Percentiles rank a stretch among this genome's conserved stretches.
phyloP scores from a whole-genome alignment of 2,888 invertebrate species.

The Julus scanicus region DNA sequence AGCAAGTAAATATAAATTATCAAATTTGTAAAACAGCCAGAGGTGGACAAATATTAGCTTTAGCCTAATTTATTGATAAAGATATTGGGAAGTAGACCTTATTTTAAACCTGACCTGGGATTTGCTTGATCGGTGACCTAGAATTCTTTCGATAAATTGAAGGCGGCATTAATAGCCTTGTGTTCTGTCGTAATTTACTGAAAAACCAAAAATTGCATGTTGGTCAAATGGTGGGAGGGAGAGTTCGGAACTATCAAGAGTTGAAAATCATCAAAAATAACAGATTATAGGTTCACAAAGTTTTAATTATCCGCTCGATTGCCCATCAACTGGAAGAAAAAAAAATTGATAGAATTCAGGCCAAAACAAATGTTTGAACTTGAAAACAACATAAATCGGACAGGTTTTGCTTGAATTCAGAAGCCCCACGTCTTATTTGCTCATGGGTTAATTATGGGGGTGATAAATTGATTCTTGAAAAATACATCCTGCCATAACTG shows the following conservation, averaged over 20 bases:
- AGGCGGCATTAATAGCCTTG: background rate
- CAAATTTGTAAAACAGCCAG: background rate
- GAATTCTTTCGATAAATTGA: background rate
- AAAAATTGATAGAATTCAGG: background rate
- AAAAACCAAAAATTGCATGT: background rate
- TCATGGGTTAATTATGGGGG: conserved; percentile 39
- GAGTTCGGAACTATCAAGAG: background rate
- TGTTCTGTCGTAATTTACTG: conserved; percentile 28
- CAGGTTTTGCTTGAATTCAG: background rate
- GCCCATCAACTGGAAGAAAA: background rate
- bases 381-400: background rate
- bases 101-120: background rate
- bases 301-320: conserved; percentile 35
- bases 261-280: conserved; percentile 12
- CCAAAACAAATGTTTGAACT: background rate
- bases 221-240: background rate
- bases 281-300: background rate
- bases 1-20: too few species aligned
- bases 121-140: conserved; percentile 42
- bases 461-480: background rate
- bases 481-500: conserved; percentile 11
- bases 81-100: background rate
- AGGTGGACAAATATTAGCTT: background rate
- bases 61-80: background rate
- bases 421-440: conserved; percentile 25